A percentile compares a stretch with the other conserved stretches of the same genome.
Evolutionary conservation across 92 coral and sea anemone species (phyloP).

Genomic region (Phymanthus crucifer): DNA sequence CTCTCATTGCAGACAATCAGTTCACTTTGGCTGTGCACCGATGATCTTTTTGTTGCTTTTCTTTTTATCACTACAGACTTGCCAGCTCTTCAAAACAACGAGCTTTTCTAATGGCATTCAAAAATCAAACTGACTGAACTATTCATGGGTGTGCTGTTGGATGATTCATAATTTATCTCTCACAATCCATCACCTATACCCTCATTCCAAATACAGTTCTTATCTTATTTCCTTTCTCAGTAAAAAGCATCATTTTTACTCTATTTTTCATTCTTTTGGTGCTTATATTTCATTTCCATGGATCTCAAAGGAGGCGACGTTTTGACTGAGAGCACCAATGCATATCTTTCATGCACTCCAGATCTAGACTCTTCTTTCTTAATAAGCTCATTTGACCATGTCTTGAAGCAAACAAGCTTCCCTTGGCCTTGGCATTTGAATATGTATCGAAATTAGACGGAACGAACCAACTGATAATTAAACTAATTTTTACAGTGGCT

Average conservation of each 20-base stretch:
- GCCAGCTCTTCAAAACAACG: neutral
- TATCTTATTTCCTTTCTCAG: neutral
- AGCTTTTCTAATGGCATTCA: neutral
- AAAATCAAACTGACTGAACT: neutral
- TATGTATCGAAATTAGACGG: neutral
- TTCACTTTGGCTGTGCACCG: neutral
- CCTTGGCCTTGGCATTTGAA: neutral
- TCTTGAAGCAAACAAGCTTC: neutral
- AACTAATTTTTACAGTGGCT: neutral
- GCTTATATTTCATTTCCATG: neutral
- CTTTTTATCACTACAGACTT: neutral
- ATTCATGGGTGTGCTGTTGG: slow-evolving; percentile 1
- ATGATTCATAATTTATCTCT: neutral
- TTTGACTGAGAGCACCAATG: slow-evolving; percentile 6
- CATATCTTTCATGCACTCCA: slow-evolving; percentile 11
- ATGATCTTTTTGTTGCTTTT: neutral
- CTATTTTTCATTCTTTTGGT: neutral
- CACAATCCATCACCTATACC: neutral
- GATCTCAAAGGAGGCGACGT: neutral
- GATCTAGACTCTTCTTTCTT: neutral
- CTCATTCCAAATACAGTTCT: neutral
- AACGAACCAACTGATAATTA: neutral
- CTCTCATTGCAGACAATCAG: neutral
- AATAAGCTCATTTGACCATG: slow-evolving; percentile 11
- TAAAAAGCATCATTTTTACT: neutral